phyloP scores from a whole-genome alignment of 1,140 invertebrate species.

The Trialeurodes vaporariorum region DNA sequence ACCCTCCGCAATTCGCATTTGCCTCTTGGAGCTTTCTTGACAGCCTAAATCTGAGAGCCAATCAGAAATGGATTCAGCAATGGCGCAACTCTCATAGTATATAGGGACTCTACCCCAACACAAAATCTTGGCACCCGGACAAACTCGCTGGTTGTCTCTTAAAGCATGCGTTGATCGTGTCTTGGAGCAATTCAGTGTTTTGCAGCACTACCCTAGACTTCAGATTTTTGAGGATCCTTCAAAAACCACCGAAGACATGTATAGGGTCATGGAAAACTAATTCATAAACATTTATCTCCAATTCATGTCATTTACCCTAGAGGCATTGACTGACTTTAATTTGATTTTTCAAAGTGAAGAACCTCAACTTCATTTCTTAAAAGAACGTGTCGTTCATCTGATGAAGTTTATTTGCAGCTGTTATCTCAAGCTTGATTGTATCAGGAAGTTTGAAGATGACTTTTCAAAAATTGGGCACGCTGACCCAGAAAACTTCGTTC shows the following conservation, averaged over 20 bases:
- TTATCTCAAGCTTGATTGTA: slow-evolving; percentile 19
- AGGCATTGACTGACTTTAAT: slow-evolving; percentile 19
- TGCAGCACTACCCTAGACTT: slow-evolving; percentile 29
- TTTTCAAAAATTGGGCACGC: slow-evolving; percentile 6
- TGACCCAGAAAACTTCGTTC: slow-evolving; percentile 7
- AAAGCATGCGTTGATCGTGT: slow-evolving; percentile 30
- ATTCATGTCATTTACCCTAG: neutral
- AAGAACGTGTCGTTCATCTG: slow-evolving; percentile 21
- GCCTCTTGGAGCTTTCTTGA: too few species aligned
- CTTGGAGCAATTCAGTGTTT: slow-evolving; percentile 29
- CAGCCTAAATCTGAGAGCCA: too few species aligned
- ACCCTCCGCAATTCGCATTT: too few species aligned
- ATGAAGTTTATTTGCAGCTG: slow-evolving; percentile 19
- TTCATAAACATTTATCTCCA: too few species aligned
- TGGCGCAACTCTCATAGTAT: too few species aligned
- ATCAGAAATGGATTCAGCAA: too few species aligned
- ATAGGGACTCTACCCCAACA: too few species aligned
- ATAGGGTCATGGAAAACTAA: slow-evolving; percentile 29
- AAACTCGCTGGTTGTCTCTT: slow-evolving; percentile 32
- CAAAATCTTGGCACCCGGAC: slow-evolving; percentile 29
- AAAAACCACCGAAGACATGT: slow-evolving; percentile 28
- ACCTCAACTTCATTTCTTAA: slow-evolving; percentile 26
- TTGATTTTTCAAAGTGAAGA: slow-evolving; percentile 28
- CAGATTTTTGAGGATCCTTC: slow-evolving; percentile 29
- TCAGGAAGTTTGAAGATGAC: slow-evolving; percentile 16